phyloP scores from a whole-genome alignment of 2,888 invertebrate genomes.

The Lasioglossum pauxillum region DNA sequence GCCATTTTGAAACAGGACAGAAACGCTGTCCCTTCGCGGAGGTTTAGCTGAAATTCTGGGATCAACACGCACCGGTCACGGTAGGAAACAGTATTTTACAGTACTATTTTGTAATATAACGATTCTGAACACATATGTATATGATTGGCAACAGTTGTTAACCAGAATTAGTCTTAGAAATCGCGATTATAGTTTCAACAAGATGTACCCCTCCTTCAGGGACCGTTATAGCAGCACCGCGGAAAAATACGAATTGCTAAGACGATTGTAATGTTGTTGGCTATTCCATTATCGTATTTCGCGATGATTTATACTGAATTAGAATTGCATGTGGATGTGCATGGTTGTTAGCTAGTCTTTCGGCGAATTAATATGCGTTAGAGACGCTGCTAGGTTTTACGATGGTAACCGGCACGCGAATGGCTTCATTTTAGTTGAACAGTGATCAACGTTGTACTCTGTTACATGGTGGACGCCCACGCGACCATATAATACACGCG shows the following conservation, averaged over 20 bases:
- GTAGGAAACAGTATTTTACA: no score
- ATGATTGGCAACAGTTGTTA: not conserved
- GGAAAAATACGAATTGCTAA: constrained; percentile 3
- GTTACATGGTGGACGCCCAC: constrained; percentile 51
- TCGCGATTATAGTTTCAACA: not conserved
- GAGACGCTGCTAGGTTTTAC: constrained; percentile 43
- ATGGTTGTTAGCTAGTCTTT: constrained; percentile 42
- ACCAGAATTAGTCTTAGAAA: not conserved
- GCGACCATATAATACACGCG: constrained; percentile 37
- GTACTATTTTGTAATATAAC: not conserved
- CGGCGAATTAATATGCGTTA: constrained; percentile 41
- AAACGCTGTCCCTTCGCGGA: not conserved
- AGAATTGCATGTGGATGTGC: constrained; percentile 24
- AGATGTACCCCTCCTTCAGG: not conserved
- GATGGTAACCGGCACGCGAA: constrained; percentile 51
- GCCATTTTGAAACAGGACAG: constrained; percentile 14
- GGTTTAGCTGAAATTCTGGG: not conserved
- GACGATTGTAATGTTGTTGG: not conserved
- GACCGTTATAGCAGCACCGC: constrained; percentile 21
- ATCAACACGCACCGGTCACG: not conserved
- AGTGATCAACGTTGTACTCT: constrained; percentile 50
- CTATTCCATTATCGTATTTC: constrained; percentile 49
- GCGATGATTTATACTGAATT: constrained; percentile 44
- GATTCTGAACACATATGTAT: no score
- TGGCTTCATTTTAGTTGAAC: constrained; percentile 59